Base-by-base conservation (phyloP, 2,888 invertebrate species). In the Neuroscelio doddi region DNA sequence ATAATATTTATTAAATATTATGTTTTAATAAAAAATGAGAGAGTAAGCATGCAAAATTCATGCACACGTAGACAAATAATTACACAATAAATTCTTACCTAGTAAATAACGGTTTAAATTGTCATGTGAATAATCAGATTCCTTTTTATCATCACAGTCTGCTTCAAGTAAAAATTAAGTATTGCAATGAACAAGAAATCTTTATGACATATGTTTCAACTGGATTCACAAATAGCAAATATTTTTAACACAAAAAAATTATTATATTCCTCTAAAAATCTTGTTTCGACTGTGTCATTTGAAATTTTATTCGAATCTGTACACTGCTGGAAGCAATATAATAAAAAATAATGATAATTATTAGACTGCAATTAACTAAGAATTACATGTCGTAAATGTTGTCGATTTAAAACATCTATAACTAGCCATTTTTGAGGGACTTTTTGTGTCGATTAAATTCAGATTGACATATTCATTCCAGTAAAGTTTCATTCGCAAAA, bases 261-360 rank as follows among this genome's bases (percentile, higher is more conserved):
- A n/a, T n/a, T n/a, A n/a, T n/a, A n/a, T n/a, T n/a, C n/a, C n/a
- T n/a, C n/a, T 21, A 3, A 5, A 21, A 38, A 36, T 29, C 17
- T 24, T 10, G 14, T 24, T 47, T 66, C 53, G 58, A 64, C 69
- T 71, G 69, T 76, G 69, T 70, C 59, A 70, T 66, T 72, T 70
- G 72, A 69, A 69, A 65, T 75, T 77, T 77, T 75, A 74, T 77
- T 76, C 73, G 69, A 73, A 70, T 73, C 75, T 77, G 77, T 77
- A 76, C 77, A 77, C 69, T 75, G 70, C 76, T 77, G 58, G 66
- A 77, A 77, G 77, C 75, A 73, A 70, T 63, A 72, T 69, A 75
- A 70, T 70, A 68, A 56, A 62, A 69, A 69, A 70, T 74, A 68
- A 57, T 52, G 32, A 39, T 17, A 57, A 52, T 49, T 42, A 58